These are phyloP conservation scores for Exephanes ischioxanthus DNA, from an alignment of 2,888 invertebrate species.

Conservation along the genomic window DNA sequence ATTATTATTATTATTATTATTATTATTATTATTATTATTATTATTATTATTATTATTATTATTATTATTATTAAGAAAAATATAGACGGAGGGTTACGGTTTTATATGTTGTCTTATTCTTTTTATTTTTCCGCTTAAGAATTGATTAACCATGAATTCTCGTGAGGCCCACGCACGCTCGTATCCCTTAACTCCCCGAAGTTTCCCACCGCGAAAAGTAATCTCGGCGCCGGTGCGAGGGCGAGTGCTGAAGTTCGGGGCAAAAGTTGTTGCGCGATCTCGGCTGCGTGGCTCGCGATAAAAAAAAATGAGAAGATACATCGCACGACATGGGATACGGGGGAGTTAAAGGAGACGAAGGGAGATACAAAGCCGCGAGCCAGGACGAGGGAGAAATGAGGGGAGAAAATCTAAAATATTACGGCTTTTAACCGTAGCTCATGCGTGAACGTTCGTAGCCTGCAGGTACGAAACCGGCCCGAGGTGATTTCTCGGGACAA, in stretches of 20 bases:
- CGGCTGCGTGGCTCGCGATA: conserved; percentile 5
- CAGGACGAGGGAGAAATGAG: conserved; percentile 52
- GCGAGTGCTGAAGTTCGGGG: conserved; percentile 34
- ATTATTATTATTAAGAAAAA: background rate
- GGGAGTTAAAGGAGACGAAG: background rate
- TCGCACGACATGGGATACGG: conserved; percentile 24
- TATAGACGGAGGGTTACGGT: background rate
- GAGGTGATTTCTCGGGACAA: conserved; percentile 41
- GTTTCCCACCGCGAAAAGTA: conserved; percentile 33
- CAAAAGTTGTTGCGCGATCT: conserved; percentile 49
- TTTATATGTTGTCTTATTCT: background rate
- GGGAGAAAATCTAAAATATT: conserved; percentile 79
- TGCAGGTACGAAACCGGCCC: conserved; percentile 37
- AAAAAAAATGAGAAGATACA: conserved; percentile 39
- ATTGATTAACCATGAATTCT: conserved; percentile 40
- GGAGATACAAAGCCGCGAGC: conserved; percentile 12
- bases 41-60: too few relatives aligned
- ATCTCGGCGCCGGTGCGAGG: conserved; percentile 33
- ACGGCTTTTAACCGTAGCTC: conserved; percentile 79
- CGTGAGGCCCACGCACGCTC: conserved; percentile 9
- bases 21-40: too few relatives aligned
- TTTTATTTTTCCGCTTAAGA: background rate
- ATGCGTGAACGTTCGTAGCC: conserved; percentile 51
- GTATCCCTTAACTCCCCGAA: conserved; percentile 6
- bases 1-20: too few relatives aligned